Evolutionary conservation across 2,113 vertebrate species (phyloP).

Genomic region (Rhinogobius similis): DNA sequence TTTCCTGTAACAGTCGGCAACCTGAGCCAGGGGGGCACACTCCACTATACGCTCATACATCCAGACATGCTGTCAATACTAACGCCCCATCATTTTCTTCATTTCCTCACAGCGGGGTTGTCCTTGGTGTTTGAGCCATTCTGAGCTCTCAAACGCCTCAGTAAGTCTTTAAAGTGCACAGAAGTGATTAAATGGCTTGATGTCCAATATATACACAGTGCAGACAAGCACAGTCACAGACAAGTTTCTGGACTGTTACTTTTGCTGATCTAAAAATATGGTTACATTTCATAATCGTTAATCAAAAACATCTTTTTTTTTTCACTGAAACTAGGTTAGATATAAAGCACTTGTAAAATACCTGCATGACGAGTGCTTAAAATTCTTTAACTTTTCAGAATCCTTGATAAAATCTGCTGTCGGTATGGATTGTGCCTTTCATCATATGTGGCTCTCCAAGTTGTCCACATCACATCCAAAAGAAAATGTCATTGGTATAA

Average conservation of each 20-base stretch:
- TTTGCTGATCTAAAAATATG: not conserved
- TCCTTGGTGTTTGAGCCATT: conserved; percentile 12
- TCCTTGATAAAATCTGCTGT: too few species aligned
- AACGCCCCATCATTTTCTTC: conserved; percentile 19
- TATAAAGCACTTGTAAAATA: not conserved
- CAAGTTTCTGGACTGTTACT: not conserved
- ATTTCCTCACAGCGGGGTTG: conserved; percentile 19
- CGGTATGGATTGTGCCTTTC: not conserved
- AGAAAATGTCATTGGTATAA: conserved; percentile 69
- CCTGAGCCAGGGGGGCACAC: conserved; percentile 17
- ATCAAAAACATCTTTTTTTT: not conserved
- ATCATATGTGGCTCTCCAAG: conserved; percentile 50
- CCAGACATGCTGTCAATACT: conserved; percentile 14
- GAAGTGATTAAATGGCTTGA: conserved; percentile 6
- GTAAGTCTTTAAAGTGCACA: conserved; percentile 3
- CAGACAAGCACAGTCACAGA: not conserved
- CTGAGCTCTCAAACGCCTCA: conserved; percentile 5
- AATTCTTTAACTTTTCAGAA: too few species aligned
- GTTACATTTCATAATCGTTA: too few species aligned
- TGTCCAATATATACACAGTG: not conserved
- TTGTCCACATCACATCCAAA: conserved; percentile 61
- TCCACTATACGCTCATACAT: conserved; percentile 36
- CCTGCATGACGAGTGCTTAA: too few species aligned
- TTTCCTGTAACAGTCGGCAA: conserved; percentile 16
- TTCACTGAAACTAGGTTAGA: not conserved